These are phyloP conservation scores for Coracopsis vasa DNA, from an alignment of 2,113 vertebrate genomes.

Conservation along the genomic window DNA sequence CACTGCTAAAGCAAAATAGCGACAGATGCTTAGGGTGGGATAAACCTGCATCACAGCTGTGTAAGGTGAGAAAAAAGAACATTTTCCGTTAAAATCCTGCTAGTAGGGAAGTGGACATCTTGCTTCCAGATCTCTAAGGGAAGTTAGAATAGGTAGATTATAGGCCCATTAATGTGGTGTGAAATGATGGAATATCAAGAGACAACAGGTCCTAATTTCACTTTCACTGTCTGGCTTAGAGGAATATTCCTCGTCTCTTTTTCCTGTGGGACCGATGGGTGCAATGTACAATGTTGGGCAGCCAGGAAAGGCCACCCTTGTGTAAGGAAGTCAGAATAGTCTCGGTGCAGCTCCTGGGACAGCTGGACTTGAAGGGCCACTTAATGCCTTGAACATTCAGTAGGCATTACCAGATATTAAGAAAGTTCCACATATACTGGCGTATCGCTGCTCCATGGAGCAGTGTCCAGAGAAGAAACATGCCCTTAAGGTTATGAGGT, in stretches of 20 bases:
- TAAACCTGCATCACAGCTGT: background rate
- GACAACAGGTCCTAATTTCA: background rate
- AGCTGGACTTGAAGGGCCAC: background rate
- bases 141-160: background rate
- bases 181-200: background rate
- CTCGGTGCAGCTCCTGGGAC: background rate
- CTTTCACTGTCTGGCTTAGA: background rate
- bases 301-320: background rate
- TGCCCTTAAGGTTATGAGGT: accelerated
- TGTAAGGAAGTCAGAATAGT: background rate
- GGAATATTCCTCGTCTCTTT: background rate
- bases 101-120: background rate
- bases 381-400: background rate
- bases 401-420: background rate
- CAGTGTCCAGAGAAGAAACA: background rate
- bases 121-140: background rate
- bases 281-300: background rate
- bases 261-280: background rate
- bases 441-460: background rate
- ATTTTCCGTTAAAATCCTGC: background rate
- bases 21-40: background rate
- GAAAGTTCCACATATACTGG: background rate
- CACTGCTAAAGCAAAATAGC: background rate
- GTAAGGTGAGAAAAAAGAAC: background rate
- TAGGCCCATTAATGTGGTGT: accelerated